Base-by-base conservation (phyloP, 2,113 vertebrate genomes). In the Mellivora capensis region DNA sequence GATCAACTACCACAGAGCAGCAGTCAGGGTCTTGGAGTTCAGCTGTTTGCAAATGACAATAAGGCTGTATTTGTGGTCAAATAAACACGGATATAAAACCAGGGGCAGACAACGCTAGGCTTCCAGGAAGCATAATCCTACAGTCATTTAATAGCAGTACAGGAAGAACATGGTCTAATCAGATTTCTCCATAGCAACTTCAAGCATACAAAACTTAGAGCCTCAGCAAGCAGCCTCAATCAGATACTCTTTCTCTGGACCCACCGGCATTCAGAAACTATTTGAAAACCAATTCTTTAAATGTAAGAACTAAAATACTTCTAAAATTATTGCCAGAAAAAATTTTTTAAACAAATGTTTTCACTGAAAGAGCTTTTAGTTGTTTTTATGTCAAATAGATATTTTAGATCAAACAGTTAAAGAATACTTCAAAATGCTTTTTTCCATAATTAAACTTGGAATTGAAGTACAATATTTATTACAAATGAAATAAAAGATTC, bases 381-480 rank as follows among this genome's bases (percentile, higher is more conserved):
- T 64, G 27, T 57, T 88, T 64, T 57, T 25, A 27, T 4, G 0
- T 94, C 54, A 39, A 25, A 82, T 76, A 31, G 37, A 87, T 79
- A 83, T 69, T 93, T 96, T 6, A 37, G 23, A 59, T 82, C 15
- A 91, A 97, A 82, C 39, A 34, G 74, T 94, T 34, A 88, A 95
- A 81, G 37, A 57, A 80, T 21, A 91, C 47, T 82, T 81, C 39
- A n/a, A 34, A 94, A 90, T 81, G 13, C 4, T 18, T 4, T 62
- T 95, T 81, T 86, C 25, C 49, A 47, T 87, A 95, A 95, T 71
- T 96, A 76, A 96, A 95, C 27, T 6, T 64, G 90, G 21, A 94
- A 84, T 34, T 90, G 9, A 47, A 71, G 1, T 15, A 29, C 14
- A 31, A 87, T 94, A 85, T 72, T 72, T 85, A 86, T 84, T 80